Evolutionary conservation across 2,888 invertebrate genomes (phyloP).

Genomic region (Dendrolimus pini): DNA sequence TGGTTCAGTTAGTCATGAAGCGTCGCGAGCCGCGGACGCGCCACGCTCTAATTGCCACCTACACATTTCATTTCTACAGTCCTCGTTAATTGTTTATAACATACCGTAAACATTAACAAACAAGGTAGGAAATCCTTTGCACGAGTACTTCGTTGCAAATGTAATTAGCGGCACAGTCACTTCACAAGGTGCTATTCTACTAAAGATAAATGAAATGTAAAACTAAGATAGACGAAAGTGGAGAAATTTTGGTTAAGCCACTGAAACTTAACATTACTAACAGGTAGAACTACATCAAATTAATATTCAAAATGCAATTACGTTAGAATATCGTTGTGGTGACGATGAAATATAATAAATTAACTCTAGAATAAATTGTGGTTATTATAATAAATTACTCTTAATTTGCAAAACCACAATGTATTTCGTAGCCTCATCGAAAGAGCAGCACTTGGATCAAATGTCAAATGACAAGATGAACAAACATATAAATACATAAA

Average conservation of each 20-base stretch:
- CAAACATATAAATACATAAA: background rate
- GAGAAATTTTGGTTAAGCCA: conserved; percentile 47
- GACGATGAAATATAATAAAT: background rate
- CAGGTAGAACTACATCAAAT: too few relatives aligned
- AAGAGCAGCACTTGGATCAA: background rate
- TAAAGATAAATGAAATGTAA: conserved; percentile 55
- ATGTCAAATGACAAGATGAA: background rate
- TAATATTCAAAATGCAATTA: too few relatives aligned
- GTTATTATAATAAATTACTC: background rate
- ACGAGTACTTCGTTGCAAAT: conserved; percentile 30
- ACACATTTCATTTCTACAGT: conserved; percentile 68
- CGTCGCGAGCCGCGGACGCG: conserved; percentile 50
- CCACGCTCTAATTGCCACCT: conserved; percentile 57
- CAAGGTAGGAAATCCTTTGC: conserved; percentile 40
- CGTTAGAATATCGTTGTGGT: too few relatives aligned
- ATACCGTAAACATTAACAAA: conserved; percentile 43
- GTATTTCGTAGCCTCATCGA: background rate
- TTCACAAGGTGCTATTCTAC: conserved; percentile 40
- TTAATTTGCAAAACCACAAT: background rate
- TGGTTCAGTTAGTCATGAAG: conserved; percentile 57
- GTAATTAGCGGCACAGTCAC: conserved; percentile 56
- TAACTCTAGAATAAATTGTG: background rate
- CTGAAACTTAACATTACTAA: background rate
- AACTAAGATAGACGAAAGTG: conserved; percentile 52
- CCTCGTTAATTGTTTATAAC: conserved; percentile 29